Evolutionary conservation across 2,797 vertebrate species (phyloP).

Genomic region (Hippoglossus hippoglossus): DNA sequence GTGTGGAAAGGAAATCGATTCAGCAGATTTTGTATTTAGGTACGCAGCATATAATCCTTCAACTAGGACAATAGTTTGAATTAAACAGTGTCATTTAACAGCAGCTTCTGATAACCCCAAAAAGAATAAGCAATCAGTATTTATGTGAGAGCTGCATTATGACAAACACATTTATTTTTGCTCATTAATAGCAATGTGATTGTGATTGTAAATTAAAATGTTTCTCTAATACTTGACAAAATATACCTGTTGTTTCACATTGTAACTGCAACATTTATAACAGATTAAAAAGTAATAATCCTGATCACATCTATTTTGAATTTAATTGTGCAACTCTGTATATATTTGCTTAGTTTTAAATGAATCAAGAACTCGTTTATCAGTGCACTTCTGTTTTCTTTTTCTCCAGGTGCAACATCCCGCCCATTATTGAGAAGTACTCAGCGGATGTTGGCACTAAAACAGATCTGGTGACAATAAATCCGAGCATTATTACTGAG

Average conservation of each 20-base stretch:
- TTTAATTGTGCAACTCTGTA: conserved; percentile 10
- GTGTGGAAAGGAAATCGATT: conserved; percentile 96
- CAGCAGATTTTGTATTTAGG: conserved; percentile 96
- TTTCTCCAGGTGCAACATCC: conserved; percentile 93
- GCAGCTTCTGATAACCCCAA: no score
- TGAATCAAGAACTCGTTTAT: conserved; percentile 11
- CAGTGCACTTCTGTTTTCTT: conserved; percentile 44
- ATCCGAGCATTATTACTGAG: conserved; percentile 98
- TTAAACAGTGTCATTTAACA: no score
- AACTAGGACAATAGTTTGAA: no score
- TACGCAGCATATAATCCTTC: conserved; percentile 67
- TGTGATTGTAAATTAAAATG: neutral
- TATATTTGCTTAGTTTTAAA: neutral
- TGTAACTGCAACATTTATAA: no score
- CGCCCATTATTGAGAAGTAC: conserved; percentile 94
- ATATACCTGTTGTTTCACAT: no score
- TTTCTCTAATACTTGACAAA: neutral
- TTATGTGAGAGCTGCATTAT: neutral
- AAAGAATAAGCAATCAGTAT: neutral
- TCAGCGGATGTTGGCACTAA: conserved; percentile 93
- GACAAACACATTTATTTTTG: neutral
- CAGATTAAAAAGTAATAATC: no score
- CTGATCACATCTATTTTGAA: neutral
- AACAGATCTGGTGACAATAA: conserved; percentile 97
- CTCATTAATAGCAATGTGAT: neutral